Evolutionary conservation across 2,113 vertebrate species (phyloP).

Genomic region (Dermatemys mawii): DNA sequence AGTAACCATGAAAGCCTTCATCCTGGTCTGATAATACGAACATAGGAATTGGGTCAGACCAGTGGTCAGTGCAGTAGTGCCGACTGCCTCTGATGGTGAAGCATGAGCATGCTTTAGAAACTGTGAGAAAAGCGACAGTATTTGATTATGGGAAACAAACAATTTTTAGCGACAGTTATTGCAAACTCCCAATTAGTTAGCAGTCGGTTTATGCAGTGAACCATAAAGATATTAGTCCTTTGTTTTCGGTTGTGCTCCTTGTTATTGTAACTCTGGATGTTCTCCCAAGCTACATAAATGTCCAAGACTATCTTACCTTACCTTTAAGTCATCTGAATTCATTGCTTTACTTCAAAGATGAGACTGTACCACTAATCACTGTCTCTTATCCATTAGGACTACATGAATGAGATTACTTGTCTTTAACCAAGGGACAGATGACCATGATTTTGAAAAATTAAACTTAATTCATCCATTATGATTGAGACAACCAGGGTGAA

Average conservation of each 20-base stretch:
- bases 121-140: not conserved
- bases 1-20: not conserved
- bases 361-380: conserved; percentile 1
- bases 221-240: not conserved
- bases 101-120: not conserved
- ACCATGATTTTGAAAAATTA: not conserved
- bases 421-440: not conserved
- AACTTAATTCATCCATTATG: not conserved
- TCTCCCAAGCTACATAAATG: not conserved
- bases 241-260: not conserved
- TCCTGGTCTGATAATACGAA: not conserved
- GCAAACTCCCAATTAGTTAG: not conserved
- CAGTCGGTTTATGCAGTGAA: not conserved
- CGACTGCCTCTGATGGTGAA: not conserved
- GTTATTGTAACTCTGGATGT: not conserved
- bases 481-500: not conserved
- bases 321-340: conserved; percentile 4
- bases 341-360: not conserved
- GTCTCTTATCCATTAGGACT: not conserved
- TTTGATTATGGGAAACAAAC: not conserved
- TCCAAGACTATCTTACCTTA: not conserved
- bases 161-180: not conserved
- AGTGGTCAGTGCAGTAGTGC: not conserved
- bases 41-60: not conserved
- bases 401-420: not conserved